Base-by-base conservation (phyloP, 1,140 invertebrate genomes). In the Cydia splendana region DNA sequence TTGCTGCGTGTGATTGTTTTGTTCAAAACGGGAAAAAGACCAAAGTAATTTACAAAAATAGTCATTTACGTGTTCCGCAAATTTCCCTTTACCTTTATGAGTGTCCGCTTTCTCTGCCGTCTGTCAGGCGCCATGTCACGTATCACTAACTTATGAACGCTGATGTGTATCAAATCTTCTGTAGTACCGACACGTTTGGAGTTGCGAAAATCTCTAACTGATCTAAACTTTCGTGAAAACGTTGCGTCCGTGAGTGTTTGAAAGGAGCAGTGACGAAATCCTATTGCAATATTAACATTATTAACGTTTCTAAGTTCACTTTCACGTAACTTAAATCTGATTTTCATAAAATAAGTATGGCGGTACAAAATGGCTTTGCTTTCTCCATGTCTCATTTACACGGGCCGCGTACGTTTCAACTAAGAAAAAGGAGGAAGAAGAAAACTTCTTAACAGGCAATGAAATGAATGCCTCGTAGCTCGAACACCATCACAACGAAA, bases 41-140 rank as follows among this genome's bases (percentile, higher is more conserved):
- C 5, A 62, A 62, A 62, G 57, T 62, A 62, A 62, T 24, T 62
- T 62, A 30, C 30, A 42, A 71, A 67, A 71, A 71, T 71, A 38
- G 30, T 38, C 15, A 71, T 45, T 71, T 71, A 18, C 67, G 30
- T 71, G 30, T 38, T 71, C 67, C 67, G 67, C 34, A 71, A 71
- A 71, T 71, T 71, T 71, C 67, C 67, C 67, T 71, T 71, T 71
- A 42, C 67, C 67, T 71, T 71, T 71, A 18, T 18, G 15, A 71
- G 13, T 42, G 6, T 42, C 34, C 15, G 30, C 67, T 71, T 71
- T 71, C 67, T 28, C 67, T 38, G 67, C 13, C 67, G 34, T 71
- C 67, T 45, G 67, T 71, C 67, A 71, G 30, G n/a, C n/a, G 67
- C 34, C 30, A 20, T n/a, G 67, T 71, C 67, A 71, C 30, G 34